Conservation (phyloP, 1,140 invertebrate species). For the Brachionus koreanus region DNA sequence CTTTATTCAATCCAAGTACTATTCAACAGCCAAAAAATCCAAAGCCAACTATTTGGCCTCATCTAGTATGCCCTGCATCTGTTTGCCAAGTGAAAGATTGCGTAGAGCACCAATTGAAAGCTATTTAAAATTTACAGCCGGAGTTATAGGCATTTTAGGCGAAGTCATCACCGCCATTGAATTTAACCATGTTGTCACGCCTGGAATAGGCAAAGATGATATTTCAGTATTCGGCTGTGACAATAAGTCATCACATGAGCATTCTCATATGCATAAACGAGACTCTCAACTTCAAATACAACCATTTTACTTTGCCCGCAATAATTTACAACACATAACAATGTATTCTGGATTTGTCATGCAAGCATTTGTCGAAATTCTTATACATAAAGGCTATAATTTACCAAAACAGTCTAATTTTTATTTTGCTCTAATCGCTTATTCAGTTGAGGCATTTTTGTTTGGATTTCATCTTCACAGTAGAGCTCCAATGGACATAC, state of each 20-base stretch:
- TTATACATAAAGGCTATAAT: slow-evolving; percentile 52
- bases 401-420: slow-evolving; percentile 58
- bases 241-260: neutral
- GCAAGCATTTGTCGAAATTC: slow-evolving; percentile 55
- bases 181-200: neutral
- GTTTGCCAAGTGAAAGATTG: neutral
- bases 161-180: slow-evolving; percentile 57
- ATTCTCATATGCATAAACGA: neutral
- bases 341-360: slow-evolving; percentile 63
- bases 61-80: neutral
- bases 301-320: slow-evolving; percentile 47
- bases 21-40: neutral
- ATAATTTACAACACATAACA: slow-evolving; percentile 62
- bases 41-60: neutral
- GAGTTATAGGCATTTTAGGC: slow-evolving; percentile 46
- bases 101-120: slow-evolving; percentile 5
- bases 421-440: slow-evolving; percentile 54
- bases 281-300: slow-evolving; percentile 52
- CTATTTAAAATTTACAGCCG: slow-evolving; percentile 2
- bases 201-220: neutral
- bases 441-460: slow-evolving; percentile 58
- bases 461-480: slow-evolving; percentile 62
- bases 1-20: slow-evolving; percentile 10
- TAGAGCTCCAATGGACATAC: slow-evolving; percentile 57
- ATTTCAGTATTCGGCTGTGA: neutral